Evolutionary conservation across 2,113 vertebrate genomes (phyloP), one percentile per base, ranked within the genome.

Genomic region (Vulpes vulpes): DNA sequence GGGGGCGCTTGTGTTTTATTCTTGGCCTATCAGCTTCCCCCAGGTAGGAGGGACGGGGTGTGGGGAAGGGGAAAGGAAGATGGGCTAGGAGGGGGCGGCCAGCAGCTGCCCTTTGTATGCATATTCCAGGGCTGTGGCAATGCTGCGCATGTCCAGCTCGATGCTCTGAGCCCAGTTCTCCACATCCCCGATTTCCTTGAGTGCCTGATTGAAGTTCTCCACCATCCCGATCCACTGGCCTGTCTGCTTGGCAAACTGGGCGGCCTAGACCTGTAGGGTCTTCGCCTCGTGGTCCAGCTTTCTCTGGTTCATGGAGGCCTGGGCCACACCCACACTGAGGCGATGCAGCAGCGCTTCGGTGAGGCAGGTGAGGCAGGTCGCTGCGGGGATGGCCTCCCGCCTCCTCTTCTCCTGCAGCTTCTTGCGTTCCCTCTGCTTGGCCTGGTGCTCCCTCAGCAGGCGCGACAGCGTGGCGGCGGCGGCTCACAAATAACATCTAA

Each of bases 151-250:
- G 98, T 99, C 99, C 99, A 99, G 99, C 98, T 99, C 99, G 16
- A 99, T 99, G 97, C 99, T 99, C 60, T 99, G 99, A 0, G 99
- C 99, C 99, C 99, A 99, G 97, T 99, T 99, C 98, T 99, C 99
- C 97, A 99, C 99, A 19, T 99, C 99, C 0, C 99, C 99, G 7
- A 99, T 99, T 98, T 99, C 99, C 99, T 99, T 99, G 62, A 99
- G 98, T 16, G 99, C 99, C 97, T 99, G 99, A 98, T 99, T 99
- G 98, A 99, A 99, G 93, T 99, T 99, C 96, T 99, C 99, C 98
- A 99, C 99, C 99, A 99, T 99, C 96, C 98, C 98, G 93, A 99
- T 99, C 99, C 99, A 99, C 95, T 99, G 99, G 53, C 99, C 99
- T 0, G 99, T 99, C 97, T 99, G 99, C 98, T 99, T 99, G 97